A percentile compares a stretch with the other conserved stretches of the same genome.
Conservation (phyloP, 2,113 vertebrate species). For the Lucifuga dentata region DNA sequence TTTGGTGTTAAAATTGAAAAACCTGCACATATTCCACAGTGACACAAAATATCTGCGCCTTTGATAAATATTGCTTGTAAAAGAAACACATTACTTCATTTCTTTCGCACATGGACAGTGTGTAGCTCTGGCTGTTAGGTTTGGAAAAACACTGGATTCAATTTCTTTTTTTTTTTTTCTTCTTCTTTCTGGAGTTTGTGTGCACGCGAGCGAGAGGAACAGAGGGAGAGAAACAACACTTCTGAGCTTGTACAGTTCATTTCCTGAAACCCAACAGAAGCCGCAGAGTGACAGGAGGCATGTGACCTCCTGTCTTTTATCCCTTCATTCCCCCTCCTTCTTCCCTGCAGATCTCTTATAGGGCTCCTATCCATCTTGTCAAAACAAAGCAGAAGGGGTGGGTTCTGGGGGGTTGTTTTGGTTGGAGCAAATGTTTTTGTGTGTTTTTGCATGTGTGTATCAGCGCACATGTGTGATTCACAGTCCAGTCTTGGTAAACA, state of each 20-base stretch:
- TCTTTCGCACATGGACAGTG: neutral
- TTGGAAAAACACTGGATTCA: neutral
- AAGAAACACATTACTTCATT: too few species aligned
- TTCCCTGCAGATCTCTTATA: neutral
- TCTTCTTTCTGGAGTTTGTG: neutral
- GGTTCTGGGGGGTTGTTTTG: slow-evolving; percentile 23
- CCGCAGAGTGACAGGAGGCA: slow-evolving; percentile 1
- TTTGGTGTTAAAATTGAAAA: too few species aligned
- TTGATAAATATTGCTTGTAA: too few species aligned
- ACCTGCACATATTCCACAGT: too few species aligned
- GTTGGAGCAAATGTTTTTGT: neutral
- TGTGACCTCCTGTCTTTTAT: neutral
- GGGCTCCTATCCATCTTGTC: slow-evolving; percentile 4
- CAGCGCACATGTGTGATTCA: slow-evolving; percentile 14
- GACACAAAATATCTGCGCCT: too few species aligned
- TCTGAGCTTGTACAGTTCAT: neutral
- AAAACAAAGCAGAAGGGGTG: slow-evolving; percentile 29
- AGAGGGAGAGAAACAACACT: too few species aligned
- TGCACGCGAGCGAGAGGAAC: neutral
- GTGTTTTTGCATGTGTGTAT: neutral
- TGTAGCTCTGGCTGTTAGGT: too few species aligned
- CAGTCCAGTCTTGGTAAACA: slow-evolving; percentile 34
- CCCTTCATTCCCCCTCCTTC: neutral
- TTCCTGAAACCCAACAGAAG: slow-evolving; percentile 19
- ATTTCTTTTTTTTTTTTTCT: neutral